phyloP scores from a whole-genome alignment of 1,140 invertebrate species.

The Brachionus paranguensis region DNA sequence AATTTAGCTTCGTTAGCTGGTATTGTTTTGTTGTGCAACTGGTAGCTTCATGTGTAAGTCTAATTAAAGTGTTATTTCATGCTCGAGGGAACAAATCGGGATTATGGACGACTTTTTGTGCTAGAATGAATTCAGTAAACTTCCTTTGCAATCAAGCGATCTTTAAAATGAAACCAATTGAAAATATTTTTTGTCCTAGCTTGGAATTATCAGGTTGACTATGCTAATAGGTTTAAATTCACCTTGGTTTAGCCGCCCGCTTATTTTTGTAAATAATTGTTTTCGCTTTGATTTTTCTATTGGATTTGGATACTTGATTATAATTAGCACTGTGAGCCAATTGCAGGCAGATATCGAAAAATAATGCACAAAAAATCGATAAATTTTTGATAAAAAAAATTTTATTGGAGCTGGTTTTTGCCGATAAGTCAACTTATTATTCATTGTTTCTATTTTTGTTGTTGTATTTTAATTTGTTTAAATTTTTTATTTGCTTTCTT shows the following conservation, averaged over 20 bases:
- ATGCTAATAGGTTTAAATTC: neutral
- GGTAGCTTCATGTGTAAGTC: neutral
- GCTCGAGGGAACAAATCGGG: neutral
- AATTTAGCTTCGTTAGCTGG: neutral
- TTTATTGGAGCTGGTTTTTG: neutral
- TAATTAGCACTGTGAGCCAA: neutral
- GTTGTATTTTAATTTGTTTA: neutral
- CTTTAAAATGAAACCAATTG: constrained; percentile 9
- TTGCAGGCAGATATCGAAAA: neutral
- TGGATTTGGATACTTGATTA: neutral
- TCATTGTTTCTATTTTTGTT: neutral
- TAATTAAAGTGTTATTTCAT: constrained; percentile 30
- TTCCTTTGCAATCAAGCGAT: neutral
- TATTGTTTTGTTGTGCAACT: constrained; percentile 3
- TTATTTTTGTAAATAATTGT: neutral
- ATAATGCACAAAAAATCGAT: neutral
- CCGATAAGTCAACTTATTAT: neutral
- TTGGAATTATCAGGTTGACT: neutral
- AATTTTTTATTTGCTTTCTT: neutral
- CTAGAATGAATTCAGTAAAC: neutral
- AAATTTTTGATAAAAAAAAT: neutral
- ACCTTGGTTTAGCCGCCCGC: neutral
- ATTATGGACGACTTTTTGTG: neutral
- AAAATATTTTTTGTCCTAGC: neutral
- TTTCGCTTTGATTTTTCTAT: neutral